A percentile compares a stretch with the other conserved stretches of the same genome.
Conservation (phyloP, 1,140 invertebrate genomes). For the Heterodera schachtii region DNA sequence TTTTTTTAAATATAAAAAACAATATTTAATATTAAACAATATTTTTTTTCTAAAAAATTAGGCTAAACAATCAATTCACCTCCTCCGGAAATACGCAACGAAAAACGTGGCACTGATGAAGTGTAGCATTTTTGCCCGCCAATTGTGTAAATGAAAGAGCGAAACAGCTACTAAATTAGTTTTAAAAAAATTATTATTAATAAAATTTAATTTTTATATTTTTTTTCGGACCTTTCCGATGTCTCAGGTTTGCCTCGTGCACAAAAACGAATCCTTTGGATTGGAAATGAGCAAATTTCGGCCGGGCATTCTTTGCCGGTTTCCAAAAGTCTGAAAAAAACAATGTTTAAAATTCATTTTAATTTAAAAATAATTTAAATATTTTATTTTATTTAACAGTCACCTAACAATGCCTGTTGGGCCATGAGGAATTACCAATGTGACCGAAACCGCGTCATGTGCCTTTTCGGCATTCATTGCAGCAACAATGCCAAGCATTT, state of each 20-base stretch:
- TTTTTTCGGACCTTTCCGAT: constrained; percentile 71
- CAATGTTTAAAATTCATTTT: not conserved
- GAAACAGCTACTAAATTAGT: constrained; percentile 77
- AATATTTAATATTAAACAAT: not conserved
- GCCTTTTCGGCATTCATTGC: constrained; percentile 79
- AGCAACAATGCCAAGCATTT: constrained; percentile 91
- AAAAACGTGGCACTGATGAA: constrained; percentile 90
- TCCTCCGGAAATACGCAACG: constrained; percentile 93
- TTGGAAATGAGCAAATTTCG: constrained; percentile 84
- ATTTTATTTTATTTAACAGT: too few species aligned
- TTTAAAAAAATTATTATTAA: not conserved
- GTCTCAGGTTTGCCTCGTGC: constrained; percentile 83
- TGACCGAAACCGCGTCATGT: constrained; percentile 76
- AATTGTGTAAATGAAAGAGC: constrained; percentile 91
- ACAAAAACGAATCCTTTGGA: constrained; percentile 91
- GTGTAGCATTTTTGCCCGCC: constrained; percentile 75
- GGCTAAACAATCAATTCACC: constrained; percentile 70
- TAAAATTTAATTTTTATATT: not conserved
- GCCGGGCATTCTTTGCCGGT: constrained; percentile 79
- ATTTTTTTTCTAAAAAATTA: constrained; percentile 27
- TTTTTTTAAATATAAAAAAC: not conserved
- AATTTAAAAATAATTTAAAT: constrained; percentile 34
- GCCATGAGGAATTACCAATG: constrained; percentile 83
- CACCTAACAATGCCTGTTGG: constrained; percentile 75
- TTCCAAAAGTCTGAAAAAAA: constrained; percentile 79